These are phyloP conservation scores for Drosophila nr. medialis DNA, from an alignment of 2,888 invertebrate genomes.

Conservation along the genomic window DNA sequence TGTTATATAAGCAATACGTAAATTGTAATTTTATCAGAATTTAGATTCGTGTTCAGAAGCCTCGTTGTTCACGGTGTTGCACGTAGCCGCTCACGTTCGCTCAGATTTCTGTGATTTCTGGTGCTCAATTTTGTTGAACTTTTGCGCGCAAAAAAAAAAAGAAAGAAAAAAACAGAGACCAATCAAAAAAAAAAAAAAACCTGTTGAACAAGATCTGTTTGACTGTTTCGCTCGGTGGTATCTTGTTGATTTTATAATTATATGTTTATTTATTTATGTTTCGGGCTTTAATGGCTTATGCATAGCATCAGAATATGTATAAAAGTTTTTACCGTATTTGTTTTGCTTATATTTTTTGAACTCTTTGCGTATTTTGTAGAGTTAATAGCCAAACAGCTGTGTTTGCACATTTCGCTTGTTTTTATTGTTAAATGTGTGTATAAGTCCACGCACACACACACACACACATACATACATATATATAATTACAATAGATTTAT, in stretches of 20 bases:
- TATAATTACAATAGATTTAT: constrained; percentile 48
- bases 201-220: constrained; percentile 63
- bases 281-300: constrained; percentile 27
- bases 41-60: constrained; percentile 16
- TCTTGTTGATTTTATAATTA: constrained; percentile 35
- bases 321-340: constrained; percentile 15
- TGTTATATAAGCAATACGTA: constrained; percentile 10
- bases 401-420: constrained; percentile 51
- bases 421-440: constrained; percentile 12
- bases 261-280: constrained; percentile 45
- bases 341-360: constrained; percentile 7
- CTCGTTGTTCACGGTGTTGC: constrained; percentile 54
- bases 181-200: constrained; percentile 46
- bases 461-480: constrained; percentile 3
- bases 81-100: constrained; percentile 63
- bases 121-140: constrained; percentile 67
- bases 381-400: constrained; percentile 62
- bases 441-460: not conserved
- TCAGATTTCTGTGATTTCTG: constrained; percentile 31
- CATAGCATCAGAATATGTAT: constrained; percentile 19
- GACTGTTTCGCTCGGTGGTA: constrained; percentile 11
- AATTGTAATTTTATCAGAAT: constrained; percentile 22
- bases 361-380: constrained; percentile 19
- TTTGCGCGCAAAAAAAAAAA: constrained; percentile 47
- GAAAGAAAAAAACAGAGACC: constrained; percentile 42